Base-by-base conservation (phyloP, 2,113 vertebrate genomes). In the Mystacornis crossleyi region DNA sequence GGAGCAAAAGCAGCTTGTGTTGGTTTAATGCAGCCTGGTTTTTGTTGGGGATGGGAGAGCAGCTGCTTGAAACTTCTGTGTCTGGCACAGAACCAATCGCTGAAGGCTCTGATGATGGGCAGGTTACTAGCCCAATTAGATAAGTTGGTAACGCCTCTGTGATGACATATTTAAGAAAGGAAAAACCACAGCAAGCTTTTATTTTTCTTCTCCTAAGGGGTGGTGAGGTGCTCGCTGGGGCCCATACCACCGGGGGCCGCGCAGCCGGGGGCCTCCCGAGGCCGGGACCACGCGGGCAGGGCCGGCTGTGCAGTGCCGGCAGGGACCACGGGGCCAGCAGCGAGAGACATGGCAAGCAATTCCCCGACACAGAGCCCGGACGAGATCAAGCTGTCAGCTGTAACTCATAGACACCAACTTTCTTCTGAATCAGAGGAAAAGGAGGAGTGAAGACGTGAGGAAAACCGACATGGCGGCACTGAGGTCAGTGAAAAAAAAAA, bases 301-400 rank as follows among this genome's bases (percentile, higher is more conserved):
- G 18, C 18, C 18, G 3, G 31, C 54, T 1, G 18, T 55, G 54
- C 12, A 4, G 31, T 33, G 54, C 31, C 5, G 1, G 20, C 33
- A 23, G 19, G 20, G 33, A n/a, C n/a, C 55, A n/a, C 4, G 9
- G 14, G 9, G 33, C 21, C 55, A 24, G n/a, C n/a, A 58, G 55
- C 2, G 6, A 58, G 14, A 34, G 20, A 34, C n/a, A 16, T 10
- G 55, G 55, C 0, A 4, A 58, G n/a, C 14, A 58, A 58, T 34
- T 34, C n/a, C n/a, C 21, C 1, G 1, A 10, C 24, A 21, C 3
- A 1, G 55, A 34, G 55, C 55, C n/a, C 6, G 0, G n/a, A 34
- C 6, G 20, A 58, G 55, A 58, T 34, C 55, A 58, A 7, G 14
- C 55, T 58, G 21, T 57, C 55, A 24, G 3, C 9, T 58, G 55